These are phyloP conservation scores for Glaucomys volans DNA, from an alignment of 2,113 vertebrate genomes.

Conservation along the genomic window DNA sequence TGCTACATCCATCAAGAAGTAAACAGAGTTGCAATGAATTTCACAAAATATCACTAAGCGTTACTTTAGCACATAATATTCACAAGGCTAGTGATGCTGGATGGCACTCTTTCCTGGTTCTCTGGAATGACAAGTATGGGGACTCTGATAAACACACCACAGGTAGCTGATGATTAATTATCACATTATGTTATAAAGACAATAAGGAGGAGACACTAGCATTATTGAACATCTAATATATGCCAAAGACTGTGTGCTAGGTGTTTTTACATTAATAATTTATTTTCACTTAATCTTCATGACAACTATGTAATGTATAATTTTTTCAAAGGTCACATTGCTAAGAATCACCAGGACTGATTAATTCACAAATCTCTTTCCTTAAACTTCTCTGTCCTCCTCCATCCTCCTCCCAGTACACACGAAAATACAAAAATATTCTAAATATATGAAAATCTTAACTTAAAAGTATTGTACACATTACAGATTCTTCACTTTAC, in stretches of 20 bases:
- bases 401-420: background rate
- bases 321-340: background rate
- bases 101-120: background rate
- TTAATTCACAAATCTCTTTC: background rate
- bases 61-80: background rate
- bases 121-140: background rate
- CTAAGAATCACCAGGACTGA: background rate
- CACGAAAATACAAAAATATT: background rate
- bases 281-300: conserved; percentile 7
- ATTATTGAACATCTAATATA: background rate
- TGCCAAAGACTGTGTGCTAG: background rate
- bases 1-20: background rate
- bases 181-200: background rate
- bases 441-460: background rate
- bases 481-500: background rate
- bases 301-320: background rate
- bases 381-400: background rate
- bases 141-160: background rate
- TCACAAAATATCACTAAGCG: background rate
- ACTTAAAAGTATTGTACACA: background rate
- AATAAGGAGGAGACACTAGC: background rate
- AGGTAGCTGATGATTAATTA: background rate
- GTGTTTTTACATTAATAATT: background rate
- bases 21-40: background rate
- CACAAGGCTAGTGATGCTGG: background rate